phyloP scores from a whole-genome alignment of 1,140 invertebrate genomes.

The Euwallacea similis region DNA sequence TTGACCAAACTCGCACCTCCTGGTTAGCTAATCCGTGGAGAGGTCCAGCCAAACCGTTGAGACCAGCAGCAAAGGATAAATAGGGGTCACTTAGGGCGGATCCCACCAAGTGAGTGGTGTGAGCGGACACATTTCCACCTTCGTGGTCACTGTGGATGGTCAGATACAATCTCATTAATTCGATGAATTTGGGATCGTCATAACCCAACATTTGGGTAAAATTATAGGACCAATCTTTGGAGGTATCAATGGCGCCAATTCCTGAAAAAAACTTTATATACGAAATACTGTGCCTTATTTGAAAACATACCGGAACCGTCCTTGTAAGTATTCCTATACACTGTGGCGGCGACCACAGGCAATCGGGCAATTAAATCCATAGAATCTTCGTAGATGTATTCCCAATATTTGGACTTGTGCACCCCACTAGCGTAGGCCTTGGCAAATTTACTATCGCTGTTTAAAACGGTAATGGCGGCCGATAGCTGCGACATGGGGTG shows the following conservation, averaged over 20 bases:
- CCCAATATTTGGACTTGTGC: conserved; percentile 84
- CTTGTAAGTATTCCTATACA: conserved; percentile 78
- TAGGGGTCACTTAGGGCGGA: conserved; percentile 90
- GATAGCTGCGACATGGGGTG: conserved; percentile 90
- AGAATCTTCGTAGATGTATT: conserved; percentile 81
- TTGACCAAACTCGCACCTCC: conserved; percentile 57
- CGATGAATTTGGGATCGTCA: conserved; percentile 75
- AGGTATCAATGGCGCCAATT: conserved; percentile 76
- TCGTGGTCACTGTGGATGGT: conserved; percentile 92
- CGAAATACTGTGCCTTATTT: not conserved
- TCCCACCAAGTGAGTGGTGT: conserved; percentile 84
- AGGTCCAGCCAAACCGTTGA: conserved; percentile 86
- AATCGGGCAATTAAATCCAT: conserved; percentile 90
- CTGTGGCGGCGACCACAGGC: conserved; percentile 85
- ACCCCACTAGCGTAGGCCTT: conserved; percentile 81
- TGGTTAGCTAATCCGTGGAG: conserved; percentile 91
- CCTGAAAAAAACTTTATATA: conserved; percentile 40
- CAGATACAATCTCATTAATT: conserved; percentile 84
- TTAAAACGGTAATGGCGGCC: conserved; percentile 80
- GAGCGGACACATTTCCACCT: conserved; percentile 87
- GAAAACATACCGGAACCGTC: conserved; percentile 62
- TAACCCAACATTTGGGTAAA: conserved; percentile 85
- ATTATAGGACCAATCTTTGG: conserved; percentile 86
- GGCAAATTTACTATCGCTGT: conserved; percentile 85
- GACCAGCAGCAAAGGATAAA: conserved; percentile 80